Evolutionary conservation across 2,113 vertebrate genomes (phyloP).

Genomic region (Ia io): DNA sequence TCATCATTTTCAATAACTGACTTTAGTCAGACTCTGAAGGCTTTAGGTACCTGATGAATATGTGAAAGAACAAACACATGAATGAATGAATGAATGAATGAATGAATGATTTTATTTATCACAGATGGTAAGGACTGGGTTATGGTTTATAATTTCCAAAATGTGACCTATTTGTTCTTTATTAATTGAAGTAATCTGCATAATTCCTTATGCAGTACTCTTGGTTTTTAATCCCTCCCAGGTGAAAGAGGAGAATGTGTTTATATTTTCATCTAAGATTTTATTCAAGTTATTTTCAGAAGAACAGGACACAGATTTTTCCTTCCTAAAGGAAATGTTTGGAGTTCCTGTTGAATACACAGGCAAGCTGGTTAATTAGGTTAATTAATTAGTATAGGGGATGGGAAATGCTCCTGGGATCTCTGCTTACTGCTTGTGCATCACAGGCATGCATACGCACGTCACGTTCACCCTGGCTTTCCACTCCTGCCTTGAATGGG

Average conservation of each 20-base stretch:
- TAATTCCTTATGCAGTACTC: neutral
- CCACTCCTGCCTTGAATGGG: neutral
- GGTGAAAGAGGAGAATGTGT: neutral
- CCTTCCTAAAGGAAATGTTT: slow-evolving; percentile 39
- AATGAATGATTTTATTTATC: neutral
- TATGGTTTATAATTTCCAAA: neutral
- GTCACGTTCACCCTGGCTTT: neutral
- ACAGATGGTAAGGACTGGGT: neutral
- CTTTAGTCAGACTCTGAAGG: neutral
- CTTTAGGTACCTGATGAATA: neutral
- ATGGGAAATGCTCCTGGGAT: slow-evolving; percentile 1
- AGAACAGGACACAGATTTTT: neutral
- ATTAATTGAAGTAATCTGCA: neutral
- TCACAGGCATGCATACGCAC: neutral
- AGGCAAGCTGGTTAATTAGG: slow-evolving; percentile 52
- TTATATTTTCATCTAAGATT: neutral
- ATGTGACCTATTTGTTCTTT: neutral
- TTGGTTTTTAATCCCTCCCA: neutral
- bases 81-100: neutral
- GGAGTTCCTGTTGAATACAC: slow-evolving; percentile 31
- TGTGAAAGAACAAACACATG: neutral
- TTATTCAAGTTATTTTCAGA: slow-evolving; percentile 16
- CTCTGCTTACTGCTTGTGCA: neutral
- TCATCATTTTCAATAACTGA: neutral
- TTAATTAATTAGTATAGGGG: slow-evolving; percentile 41